A percentile compares a stretch with the other conserved stretches of the same genome.
Conservation (phyloP, 2,113 vertebrate species). For the Passer domesticus region DNA sequence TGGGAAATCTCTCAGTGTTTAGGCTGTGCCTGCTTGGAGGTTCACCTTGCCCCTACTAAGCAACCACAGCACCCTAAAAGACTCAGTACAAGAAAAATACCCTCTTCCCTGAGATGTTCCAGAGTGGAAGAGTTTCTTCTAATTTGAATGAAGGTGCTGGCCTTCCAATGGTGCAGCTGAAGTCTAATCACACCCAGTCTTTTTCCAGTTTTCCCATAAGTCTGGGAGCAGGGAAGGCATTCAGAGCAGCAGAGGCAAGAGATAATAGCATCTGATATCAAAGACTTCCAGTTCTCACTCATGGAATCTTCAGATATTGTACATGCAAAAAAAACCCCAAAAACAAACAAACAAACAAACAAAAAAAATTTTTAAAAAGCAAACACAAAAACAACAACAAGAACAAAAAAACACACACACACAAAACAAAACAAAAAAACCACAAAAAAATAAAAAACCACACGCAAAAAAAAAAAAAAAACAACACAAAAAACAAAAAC, state of each 20-base stretch:
- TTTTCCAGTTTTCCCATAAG: background rate
- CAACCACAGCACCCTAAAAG: background rate
- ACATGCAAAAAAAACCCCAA: too few species aligned
- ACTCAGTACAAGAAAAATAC: background rate
- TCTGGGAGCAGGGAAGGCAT: background rate
- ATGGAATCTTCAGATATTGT: background rate
- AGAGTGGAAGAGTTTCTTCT: background rate
- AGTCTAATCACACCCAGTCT: fast-evolving
- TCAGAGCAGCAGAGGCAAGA: background rate
- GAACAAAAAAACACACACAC: too few species aligned
- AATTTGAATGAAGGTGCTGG: background rate
- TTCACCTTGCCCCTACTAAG: background rate
- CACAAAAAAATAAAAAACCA: too few species aligned
- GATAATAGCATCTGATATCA: background rate
- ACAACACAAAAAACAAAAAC: background rate
- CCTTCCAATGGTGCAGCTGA: background rate
- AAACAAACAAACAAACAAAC: too few species aligned
- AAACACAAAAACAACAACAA: too few species aligned
- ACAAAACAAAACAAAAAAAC: too few species aligned
- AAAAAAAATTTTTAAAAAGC: too few species aligned
- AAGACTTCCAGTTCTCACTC: background rate
- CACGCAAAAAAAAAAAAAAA: too few species aligned
- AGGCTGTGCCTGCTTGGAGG: background rate
- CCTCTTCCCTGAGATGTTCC: background rate
- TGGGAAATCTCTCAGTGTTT: background rate